Evolutionary conservation across 2,797 vertebrate genomes (phyloP), one percentile per base, ranked within the genome.

Genomic region (Bovichtus diacanthus): DNA sequence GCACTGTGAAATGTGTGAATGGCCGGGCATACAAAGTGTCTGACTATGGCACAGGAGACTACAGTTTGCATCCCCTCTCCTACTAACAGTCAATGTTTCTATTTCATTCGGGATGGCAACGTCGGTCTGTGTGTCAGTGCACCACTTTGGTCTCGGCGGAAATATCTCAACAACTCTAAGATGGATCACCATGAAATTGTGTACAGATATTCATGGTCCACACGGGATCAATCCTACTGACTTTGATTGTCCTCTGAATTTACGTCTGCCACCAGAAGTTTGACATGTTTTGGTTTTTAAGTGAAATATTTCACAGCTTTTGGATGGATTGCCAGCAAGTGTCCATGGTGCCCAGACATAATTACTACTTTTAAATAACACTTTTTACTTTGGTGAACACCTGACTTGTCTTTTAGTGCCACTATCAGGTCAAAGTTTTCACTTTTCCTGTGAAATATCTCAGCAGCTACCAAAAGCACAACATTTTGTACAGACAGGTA

Each of bases 81-180:
- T 58, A 34, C 29, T 62, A 41, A 46, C 47, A 61, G 56, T 50
- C 60, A 70, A 23, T 38, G 61, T 65, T 70, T 69, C 51, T 47
- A 43, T 43, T 60, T 51, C 51, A 25, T 49, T 9, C 11, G 34
- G 44, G 55, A 50, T 29, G 34, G 18, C 23, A 15, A 9, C 27
- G 29, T 54, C 29, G 15, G 34, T 65, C 29, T 9, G 18, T 46
- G 31, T 64, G 67, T 59, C 44, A 39, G 67, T 49, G 55, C 34
- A 27, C 7, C 16, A 29, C 8, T 59, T n/a, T 27, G 55, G 34
- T 50, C 31, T 59, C 27, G 6, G 39, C n/a, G 43, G 6, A 19
- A 56, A 46, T 19, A 47, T 56, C 11, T 16, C 25, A 34, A n/a
- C 8, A 31, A 4, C 27, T 34, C 16, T n/a, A 13, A 9, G 9